phyloP scores from a whole-genome alignment of 2,113 vertebrate genomes.

The Sander vitreus region DNA sequence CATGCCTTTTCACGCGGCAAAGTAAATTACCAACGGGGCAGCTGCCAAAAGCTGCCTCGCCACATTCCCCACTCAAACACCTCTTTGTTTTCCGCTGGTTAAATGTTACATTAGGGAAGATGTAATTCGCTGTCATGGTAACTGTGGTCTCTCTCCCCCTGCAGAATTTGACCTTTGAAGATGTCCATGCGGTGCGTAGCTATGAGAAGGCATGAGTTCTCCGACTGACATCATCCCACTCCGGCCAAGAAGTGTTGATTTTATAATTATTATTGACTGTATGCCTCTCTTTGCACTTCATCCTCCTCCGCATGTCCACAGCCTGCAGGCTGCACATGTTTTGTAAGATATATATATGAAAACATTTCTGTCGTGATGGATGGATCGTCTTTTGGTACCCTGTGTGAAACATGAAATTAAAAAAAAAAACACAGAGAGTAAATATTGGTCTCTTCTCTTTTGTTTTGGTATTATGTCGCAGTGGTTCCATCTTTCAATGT shows the following conservation, averaged over 20 bases:
- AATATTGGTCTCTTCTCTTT: background rate
- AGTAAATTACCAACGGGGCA: background rate
- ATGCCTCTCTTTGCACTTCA: slow-evolving; percentile 77
- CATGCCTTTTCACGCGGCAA: background rate
- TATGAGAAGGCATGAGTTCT: slow-evolving; percentile 91
- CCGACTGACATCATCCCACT: slow-evolving; percentile 21
- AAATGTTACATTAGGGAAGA: background rate
- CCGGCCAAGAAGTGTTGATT: slow-evolving; percentile 52
- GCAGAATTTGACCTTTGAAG: slow-evolving; percentile 92
- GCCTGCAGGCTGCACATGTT: slow-evolving; percentile 71
- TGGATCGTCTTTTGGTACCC: slow-evolving; percentile 64
- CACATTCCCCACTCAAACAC: too few species aligned
- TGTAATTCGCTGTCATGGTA: background rate
- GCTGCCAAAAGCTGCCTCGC: background rate
- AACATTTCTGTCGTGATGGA: slow-evolving; percentile 62
- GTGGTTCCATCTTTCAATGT: background rate
- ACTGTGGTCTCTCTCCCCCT: slow-evolving; percentile 46
- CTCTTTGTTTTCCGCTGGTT: background rate
- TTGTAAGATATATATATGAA: slow-evolving; percentile 72
- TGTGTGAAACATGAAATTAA: slow-evolving; percentile 77
- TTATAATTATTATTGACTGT: slow-evolving; percentile 70
- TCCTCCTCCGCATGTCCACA: slow-evolving; percentile 56
- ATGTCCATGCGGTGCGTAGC: slow-evolving; percentile 90
- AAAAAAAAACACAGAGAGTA: slow-evolving; percentile 31
- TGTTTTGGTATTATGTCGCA: background rate